Percentiles rank a stretch among this genome's conserved stretches.
Conservation (phyloP, 2,113 vertebrate genomes). For the Leucopternis melanops region DNA sequence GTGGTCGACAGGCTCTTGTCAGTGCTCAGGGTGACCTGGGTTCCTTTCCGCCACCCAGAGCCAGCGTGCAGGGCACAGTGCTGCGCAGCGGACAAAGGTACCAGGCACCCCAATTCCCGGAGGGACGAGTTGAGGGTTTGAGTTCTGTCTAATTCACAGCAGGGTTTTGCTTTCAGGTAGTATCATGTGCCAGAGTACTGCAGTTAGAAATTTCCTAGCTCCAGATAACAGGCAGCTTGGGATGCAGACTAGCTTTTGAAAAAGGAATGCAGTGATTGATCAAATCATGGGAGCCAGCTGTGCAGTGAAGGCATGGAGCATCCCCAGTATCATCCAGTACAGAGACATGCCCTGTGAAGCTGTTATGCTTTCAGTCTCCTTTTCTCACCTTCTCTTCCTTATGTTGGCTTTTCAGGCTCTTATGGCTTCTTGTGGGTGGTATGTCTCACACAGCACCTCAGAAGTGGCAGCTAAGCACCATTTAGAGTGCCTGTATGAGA, state of each 20-base stretch:
- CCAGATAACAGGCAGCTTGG: not conserved
- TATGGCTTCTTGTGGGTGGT: not conserved
- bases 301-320: not conserved
- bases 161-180: not conserved
- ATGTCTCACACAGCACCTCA: not conserved
- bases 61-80: not conserved
- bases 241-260: not conserved
- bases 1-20: not conserved
- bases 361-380: not conserved
- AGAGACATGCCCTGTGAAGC: not conserved
- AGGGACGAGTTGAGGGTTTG: not conserved
- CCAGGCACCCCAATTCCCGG: not conserved
- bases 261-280: not conserved
- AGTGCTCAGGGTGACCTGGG: not conserved
- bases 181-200: fast-evolving
- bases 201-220: not conserved
- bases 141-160: not conserved
- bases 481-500: not conserved
- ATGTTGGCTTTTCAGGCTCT: not conserved
- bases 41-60: not conserved
- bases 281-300: not conserved
- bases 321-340: not conserved
- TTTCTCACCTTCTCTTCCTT: not conserved
- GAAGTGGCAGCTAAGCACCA: not conserved
- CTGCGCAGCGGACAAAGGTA: not conserved